Conservation (phyloP, 1,140 invertebrate genomes). For the Calliphora vicina region DNA sequence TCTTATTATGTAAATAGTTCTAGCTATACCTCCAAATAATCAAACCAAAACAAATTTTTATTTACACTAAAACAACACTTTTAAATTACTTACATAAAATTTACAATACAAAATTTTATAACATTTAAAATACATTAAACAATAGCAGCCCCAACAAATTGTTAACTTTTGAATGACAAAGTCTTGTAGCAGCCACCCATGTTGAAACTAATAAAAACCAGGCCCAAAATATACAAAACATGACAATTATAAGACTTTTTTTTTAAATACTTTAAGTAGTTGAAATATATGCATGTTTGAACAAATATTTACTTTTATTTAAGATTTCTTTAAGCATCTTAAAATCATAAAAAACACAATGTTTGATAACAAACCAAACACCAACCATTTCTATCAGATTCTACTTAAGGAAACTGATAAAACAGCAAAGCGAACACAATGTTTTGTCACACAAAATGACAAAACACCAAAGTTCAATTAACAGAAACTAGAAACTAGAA, state of each 20-base stretch:
- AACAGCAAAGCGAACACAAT: background rate
- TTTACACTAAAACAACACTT: too few species aligned
- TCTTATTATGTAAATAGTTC: too few species aligned
- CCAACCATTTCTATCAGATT: background rate
- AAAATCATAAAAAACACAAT: too few species aligned
- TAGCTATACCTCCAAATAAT: too few species aligned
- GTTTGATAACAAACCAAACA: too few species aligned
- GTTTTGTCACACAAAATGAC: background rate
- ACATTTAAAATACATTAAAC: too few species aligned
- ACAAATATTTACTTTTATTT: background rate
- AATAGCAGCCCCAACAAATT: too few species aligned
- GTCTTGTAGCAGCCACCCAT: background rate
- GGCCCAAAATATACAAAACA: background rate
- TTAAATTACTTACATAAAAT: too few species aligned
- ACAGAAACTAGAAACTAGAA: background rate
- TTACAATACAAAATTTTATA: too few species aligned
- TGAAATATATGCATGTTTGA: background rate
- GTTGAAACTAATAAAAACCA: background rate
- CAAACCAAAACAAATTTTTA: background rate
- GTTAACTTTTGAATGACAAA: background rate
- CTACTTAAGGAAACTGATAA: background rate
- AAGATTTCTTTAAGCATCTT: too few species aligned
- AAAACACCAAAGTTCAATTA: background rate
- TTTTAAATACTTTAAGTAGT: background rate
- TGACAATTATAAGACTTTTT: background rate